phyloP scores from a whole-genome alignment of 2,888 invertebrate species.

The Alcis repandata region DNA sequence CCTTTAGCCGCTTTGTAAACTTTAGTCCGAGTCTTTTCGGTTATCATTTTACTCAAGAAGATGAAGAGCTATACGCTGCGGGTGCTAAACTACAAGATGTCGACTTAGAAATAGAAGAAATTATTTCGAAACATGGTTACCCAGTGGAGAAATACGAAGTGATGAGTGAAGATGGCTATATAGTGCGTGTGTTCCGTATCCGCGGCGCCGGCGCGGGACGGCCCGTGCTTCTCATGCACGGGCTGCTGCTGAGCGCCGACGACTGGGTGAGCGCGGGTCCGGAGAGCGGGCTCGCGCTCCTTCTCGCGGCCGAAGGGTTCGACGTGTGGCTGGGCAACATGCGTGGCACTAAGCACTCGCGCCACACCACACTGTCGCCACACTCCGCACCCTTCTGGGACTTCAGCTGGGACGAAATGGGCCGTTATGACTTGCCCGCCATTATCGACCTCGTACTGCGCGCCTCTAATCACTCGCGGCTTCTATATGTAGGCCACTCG shows the following conservation, averaged over 20 bases:
- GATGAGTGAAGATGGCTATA: conserved; percentile 90
- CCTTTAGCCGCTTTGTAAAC: neutral
- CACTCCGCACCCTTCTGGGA: conserved; percentile 82
- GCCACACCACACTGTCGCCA: conserved; percentile 78
- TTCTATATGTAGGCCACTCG: conserved; percentile 93
- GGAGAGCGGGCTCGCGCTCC: conserved; percentile 75
- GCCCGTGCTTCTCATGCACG: conserved; percentile 90
- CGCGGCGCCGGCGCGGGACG: conserved; percentile 66
- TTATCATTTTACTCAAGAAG: conserved; percentile 4
- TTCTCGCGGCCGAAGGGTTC: conserved; percentile 88
- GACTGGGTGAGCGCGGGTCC: conserved; percentile 89
- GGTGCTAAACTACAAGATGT: conserved; percentile 44
- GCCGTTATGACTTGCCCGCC: conserved; percentile 90
- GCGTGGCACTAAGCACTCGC: conserved; percentile 89
- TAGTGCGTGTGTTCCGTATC: conserved; percentile 91
- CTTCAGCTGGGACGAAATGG: conserved; percentile 93
- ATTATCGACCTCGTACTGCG: conserved; percentile 89
- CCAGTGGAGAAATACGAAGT: conserved; percentile 73
- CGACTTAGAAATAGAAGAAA: conserved; percentile 44
- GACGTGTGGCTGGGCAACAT: conserved; percentile 93
- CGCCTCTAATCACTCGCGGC: conserved; percentile 81
- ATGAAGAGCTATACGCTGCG: conserved; percentile 4
- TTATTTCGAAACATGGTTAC: conserved; percentile 52
- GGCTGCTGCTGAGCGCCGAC: conserved; percentile 89
- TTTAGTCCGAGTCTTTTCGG: conserved; percentile 12